A percentile compares a stretch with the other conserved stretches of the same genome.
Conservation (phyloP, 2,888 invertebrate species). For the Synanthedon tipuliformis region DNA sequence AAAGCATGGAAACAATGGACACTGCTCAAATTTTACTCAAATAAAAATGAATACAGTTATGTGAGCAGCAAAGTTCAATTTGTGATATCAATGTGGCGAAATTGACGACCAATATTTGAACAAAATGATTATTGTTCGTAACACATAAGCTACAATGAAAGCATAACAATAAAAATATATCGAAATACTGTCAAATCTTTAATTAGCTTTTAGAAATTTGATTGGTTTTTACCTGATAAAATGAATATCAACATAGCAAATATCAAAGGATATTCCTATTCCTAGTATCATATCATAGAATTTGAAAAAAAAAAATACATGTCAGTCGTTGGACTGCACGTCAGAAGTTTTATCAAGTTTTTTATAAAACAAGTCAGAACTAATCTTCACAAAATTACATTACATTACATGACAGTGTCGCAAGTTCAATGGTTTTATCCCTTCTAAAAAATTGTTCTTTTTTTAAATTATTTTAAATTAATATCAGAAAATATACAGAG, state of each 20-base stretch:
- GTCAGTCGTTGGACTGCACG: no score
- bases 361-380: no score
- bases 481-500: no score
- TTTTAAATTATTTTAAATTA: no score
- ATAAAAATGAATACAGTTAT: conserved; percentile 1
- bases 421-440: no score
- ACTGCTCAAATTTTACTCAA: conserved; percentile 6
- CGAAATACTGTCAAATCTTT: neutral
- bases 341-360: no score
- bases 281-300: no score
- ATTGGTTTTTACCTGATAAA: neutral
- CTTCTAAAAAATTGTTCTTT: no score
- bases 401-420: no score
- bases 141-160: conserved; percentile 65
- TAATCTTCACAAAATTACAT: no score
- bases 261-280: no score
- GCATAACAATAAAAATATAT: conserved; percentile 20
- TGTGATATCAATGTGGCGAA: conserved; percentile 5
- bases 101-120: conserved; percentile 2
- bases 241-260: neutral
- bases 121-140: conserved; percentile 9
- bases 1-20: conserved; percentile 28
- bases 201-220: neutral
- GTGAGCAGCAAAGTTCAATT: conserved; percentile 15
- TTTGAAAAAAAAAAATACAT: no score